A percentile compares a stretch with the other conserved stretches of the same genome.
Evolutionary conservation across 1,140 invertebrate genomes (phyloP).

Genomic region (Bursaphelenchus mucronatus): DNA sequence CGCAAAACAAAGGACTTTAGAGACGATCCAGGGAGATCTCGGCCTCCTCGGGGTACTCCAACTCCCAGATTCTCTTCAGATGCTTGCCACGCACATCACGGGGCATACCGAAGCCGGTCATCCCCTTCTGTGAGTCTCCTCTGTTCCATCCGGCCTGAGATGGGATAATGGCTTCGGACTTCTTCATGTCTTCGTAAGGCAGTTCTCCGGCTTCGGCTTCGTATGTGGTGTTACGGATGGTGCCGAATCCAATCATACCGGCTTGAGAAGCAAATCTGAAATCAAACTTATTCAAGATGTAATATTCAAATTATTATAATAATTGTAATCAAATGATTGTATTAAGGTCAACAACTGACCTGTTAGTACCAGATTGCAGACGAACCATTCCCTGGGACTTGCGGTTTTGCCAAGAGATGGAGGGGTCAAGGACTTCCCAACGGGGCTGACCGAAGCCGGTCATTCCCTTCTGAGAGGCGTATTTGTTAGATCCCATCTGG

Average conservation of each 20-base stretch:
- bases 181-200: conserved; percentile 61
- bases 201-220: conserved; percentile 60
- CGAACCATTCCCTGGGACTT: conserved; percentile 61
- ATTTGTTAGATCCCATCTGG: conserved; percentile 61
- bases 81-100: conserved; percentile 56
- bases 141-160: conserved; percentile 61
- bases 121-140: conserved; percentile 58
- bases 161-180: conserved; percentile 60
- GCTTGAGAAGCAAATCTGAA: conserved; percentile 53
- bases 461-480: conserved; percentile 61
- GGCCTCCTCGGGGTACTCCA: conserved; percentile 56
- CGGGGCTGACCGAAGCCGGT: conserved; percentile 59
- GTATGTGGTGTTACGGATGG: conserved; percentile 59
- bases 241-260: conserved; percentile 61
- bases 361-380: conserved; percentile 59
- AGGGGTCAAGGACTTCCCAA: conserved; percentile 60
- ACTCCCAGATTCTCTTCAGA: conserved; percentile 57
- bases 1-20: conserved; percentile 18
- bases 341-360: conserved; percentile 23
- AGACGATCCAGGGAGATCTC: conserved; percentile 53
- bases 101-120: conserved; percentile 53
- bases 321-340: conserved; percentile 9
- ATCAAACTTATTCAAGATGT: neutral
- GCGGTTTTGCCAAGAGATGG: conserved; percentile 60
- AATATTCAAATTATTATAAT: conserved; percentile 3